These are phyloP conservation scores for Tonatia bakeri DNA, from an alignment of 2,113 vertebrate genomes.

Conservation along the genomic window DNA sequence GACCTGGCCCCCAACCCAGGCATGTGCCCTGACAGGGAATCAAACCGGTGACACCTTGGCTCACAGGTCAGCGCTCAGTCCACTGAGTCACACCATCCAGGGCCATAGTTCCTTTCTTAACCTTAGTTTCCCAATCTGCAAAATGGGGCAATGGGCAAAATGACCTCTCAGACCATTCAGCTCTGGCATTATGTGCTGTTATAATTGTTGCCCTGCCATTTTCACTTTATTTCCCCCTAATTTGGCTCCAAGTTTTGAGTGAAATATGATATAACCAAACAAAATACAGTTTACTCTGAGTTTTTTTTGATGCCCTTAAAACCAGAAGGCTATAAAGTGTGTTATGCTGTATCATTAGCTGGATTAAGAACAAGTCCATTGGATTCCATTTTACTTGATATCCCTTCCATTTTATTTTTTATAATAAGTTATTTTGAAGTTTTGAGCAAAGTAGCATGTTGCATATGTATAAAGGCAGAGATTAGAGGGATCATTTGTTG, in stretches of 20 bases:
- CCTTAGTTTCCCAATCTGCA: neutral
- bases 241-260: conserved; percentile 4
- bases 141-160: neutral
- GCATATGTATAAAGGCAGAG: neutral
- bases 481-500: neutral
- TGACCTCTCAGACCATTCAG: neutral
- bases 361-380: neutral
- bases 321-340: neutral
- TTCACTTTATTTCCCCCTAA: neutral
- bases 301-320: conserved; percentile 23
- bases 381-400: neutral
- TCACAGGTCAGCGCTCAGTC: too few relatives aligned
- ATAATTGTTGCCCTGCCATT: neutral
- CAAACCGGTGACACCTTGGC: too few relatives aligned
- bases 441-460: neutral
- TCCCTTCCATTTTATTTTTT: conserved; percentile 3
- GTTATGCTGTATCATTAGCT: neutral
- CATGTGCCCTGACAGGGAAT: too few relatives aligned
- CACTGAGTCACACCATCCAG: too few relatives aligned
- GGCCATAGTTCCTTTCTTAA: neutral
- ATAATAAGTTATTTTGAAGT: neutral
- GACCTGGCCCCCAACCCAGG: too few relatives aligned
- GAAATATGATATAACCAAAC: neutral
- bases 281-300: neutral
- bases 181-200: neutral